phyloP scores from a whole-genome alignment of 2,797 vertebrate genomes.

The Choloepus didactylus region DNA sequence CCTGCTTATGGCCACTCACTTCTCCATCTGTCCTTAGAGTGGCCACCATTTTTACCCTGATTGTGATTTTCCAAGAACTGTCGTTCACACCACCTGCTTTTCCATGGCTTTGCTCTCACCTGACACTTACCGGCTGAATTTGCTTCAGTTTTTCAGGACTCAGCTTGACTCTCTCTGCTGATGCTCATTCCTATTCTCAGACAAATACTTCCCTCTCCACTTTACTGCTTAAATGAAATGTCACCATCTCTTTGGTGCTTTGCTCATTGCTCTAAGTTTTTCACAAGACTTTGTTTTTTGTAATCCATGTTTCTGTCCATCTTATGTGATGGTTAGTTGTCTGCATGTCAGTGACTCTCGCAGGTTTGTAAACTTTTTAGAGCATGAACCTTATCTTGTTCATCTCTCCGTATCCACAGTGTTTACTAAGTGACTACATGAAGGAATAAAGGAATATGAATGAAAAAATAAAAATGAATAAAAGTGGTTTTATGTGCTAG shows the following conservation, averaged over 20 bases:
- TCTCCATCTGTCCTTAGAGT: neutral
- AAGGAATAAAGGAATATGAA: slow-evolving; percentile 12
- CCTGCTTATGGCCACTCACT: neutral
- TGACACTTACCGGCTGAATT: no score
- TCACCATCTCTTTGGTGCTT: neutral
- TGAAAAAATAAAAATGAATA: neutral
- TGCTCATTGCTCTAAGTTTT: neutral
- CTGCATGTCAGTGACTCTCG: neutral
- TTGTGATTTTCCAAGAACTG: neutral
- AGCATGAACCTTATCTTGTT: neutral
- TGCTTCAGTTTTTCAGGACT: neutral
- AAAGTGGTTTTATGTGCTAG: neutral
- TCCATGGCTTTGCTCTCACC: neutral
- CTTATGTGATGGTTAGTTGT: neutral
- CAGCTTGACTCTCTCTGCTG: neutral
- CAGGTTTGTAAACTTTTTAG: neutral
- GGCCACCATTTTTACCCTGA: neutral
- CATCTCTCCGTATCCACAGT: neutral
- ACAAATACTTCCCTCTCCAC: no score
- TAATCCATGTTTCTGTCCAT: neutral
- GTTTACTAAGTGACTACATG: neutral
- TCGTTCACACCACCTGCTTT: neutral
- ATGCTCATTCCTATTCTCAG: neutral
- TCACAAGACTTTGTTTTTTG: neutral
- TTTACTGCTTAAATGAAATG: neutral